Evolutionary conservation across 2,113 vertebrate genomes (phyloP).

Genomic region (Bagarius yarrelli): DNA sequence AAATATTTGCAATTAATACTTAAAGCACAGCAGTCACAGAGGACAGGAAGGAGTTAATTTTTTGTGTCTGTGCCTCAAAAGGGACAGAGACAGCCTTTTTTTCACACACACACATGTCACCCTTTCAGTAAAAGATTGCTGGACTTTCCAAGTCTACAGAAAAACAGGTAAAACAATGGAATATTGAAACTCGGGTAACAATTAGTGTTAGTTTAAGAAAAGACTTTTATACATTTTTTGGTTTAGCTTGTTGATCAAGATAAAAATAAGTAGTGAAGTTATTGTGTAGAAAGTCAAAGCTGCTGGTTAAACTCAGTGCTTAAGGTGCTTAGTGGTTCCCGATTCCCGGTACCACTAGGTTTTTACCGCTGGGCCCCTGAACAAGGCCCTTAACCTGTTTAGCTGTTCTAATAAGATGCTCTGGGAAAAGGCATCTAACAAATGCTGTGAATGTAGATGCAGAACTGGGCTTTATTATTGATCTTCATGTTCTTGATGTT

Average conservation of each 20-base stretch:
- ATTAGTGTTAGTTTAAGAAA: neutral
- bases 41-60: conserved; percentile 71
- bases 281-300: neutral
- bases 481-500: neutral
- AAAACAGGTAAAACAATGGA: conserved; percentile 46
- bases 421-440: too few species aligned
- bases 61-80: conserved; percentile 47
- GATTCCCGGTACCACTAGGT: too few species aligned
- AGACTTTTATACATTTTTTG: neutral
- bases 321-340: too few species aligned
- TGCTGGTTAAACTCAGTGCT: neutral
- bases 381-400: too few species aligned
- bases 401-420: too few species aligned
- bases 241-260: neutral
- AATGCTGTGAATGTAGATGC: too few species aligned
- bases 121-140: conserved; percentile 56
- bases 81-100: conserved; percentile 57
- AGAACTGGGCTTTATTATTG: neutral
- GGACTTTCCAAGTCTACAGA: conserved; percentile 50
- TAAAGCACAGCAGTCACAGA: conserved; percentile 7
- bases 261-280: neutral
- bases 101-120: conserved; percentile 60
- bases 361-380: too few species aligned
- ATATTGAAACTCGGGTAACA: neutral
- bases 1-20: neutral